A percentile compares a stretch with the other conserved stretches of the same genome.
These are phyloP conservation scores for Ostrea edulis DNA, from an alignment of 1,140 invertebrate species.

Conservation along the genomic window DNA sequence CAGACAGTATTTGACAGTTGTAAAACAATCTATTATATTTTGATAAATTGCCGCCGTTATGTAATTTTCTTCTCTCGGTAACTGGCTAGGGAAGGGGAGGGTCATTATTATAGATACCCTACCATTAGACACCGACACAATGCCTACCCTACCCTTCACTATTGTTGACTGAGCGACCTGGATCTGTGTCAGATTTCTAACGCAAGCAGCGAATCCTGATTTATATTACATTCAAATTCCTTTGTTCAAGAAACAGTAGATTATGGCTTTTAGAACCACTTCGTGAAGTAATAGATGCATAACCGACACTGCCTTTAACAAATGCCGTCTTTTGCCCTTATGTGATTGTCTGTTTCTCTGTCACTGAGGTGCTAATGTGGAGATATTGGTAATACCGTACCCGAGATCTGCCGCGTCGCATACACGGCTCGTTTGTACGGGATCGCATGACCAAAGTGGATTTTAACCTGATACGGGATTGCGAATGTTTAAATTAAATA, in stretches of 20 bases:
- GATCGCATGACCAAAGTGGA: constrained; percentile 1
- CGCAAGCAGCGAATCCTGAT: neutral
- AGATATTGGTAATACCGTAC: neutral
- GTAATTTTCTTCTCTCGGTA: neutral
- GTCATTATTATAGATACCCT: neutral
- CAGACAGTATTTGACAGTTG: too few relatives aligned
- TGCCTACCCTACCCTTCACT: neutral
- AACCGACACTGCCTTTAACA: neutral
- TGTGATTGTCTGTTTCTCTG: neutral
- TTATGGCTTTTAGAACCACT: neutral
- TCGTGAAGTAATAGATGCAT: neutral
- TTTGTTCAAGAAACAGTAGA: constrained; percentile 26
- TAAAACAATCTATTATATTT: neutral
- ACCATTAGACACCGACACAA: neutral
- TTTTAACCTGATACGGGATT: neutral
- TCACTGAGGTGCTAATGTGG: constrained; percentile 8
- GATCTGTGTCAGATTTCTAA: neutral
- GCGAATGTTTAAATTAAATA: constrained; percentile 1
- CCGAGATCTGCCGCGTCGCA: neutral
- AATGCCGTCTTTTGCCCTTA: neutral
- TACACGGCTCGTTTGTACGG: neutral
- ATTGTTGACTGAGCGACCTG: neutral
- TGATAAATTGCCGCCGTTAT: neutral
- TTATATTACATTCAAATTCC: constrained; percentile 17
- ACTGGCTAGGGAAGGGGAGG: neutral